phyloP scores from a whole-genome alignment of 2,888 invertebrate species.

The Ditylenchus weischeri region DNA sequence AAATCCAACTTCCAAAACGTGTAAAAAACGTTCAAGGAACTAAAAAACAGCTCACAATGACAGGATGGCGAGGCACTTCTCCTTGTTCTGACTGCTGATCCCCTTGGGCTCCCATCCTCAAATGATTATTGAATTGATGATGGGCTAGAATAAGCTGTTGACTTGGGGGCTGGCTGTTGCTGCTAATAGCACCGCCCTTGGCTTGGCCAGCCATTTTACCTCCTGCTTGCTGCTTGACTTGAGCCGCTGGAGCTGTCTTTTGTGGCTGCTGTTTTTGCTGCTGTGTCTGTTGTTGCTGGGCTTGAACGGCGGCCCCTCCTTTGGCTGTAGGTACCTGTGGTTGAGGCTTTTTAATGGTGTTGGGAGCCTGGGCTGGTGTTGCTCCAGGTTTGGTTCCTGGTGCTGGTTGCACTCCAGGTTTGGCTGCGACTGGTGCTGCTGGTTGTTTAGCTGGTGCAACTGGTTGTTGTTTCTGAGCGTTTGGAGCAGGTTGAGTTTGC shows the following conservation, averaged over 20 bases:
- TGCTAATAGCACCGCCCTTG: neutral
- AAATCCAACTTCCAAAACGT: too few relatives aligned
- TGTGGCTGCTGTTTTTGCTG: conserved; percentile 15
- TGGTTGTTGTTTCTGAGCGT: too few relatives aligned
- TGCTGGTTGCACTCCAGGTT: conserved; percentile 16
- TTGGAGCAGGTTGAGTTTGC: too few relatives aligned
- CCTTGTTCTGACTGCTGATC: neutral
- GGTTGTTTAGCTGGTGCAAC: too few relatives aligned
- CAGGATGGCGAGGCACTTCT: conserved; percentile 1
- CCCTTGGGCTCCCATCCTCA: conserved; percentile 9
- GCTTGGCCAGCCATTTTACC: neutral
- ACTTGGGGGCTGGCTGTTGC: neutral
- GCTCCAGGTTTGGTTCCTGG: conserved; percentile 13
- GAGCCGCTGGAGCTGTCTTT: conserved; percentile 13
- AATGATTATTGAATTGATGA: conserved; percentile 10
- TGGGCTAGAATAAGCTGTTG: conserved; percentile 1
- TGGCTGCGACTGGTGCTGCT: conserved; percentile 22
- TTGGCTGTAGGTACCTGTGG: conserved; percentile 2
- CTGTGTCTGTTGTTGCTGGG: conserved; percentile 7
- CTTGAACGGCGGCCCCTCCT: neutral
- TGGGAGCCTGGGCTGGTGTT: conserved; percentile 17
- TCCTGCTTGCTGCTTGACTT: conserved; percentile 26
- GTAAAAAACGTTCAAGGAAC: neutral
- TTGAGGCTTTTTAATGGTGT: conserved; percentile 15
- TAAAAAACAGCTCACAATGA: conserved; percentile 4